A percentile compares a stretch with the other conserved stretches of the same genome.
These are phyloP conservation scores for Streptopelia turtur DNA, from an alignment of 2,797 vertebrate genomes.

Conservation along the genomic window DNA sequence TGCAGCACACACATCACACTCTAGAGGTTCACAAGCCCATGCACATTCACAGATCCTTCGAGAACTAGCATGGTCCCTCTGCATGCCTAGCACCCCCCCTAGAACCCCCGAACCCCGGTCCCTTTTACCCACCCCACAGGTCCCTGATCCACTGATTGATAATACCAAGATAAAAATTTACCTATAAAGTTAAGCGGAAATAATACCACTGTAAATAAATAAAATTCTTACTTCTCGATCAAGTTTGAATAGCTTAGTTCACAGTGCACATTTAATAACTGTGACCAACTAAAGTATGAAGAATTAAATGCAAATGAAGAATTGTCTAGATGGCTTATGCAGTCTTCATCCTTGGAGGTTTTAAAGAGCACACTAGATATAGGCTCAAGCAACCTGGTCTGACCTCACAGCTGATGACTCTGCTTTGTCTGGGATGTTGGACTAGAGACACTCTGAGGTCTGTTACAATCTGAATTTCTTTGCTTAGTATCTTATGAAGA, in stretches of 20 bases:
- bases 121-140: not conserved
- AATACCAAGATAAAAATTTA: not conserved
- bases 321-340: too few relatives aligned
- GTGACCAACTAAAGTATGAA: not conserved
- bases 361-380: not conserved
- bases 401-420: not conserved
- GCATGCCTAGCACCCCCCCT: fast-evolving
- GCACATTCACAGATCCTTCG: fast-evolving
- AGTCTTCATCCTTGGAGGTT: not conserved
- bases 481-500: not conserved
- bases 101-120: fast-evolving
- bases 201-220: not conserved
- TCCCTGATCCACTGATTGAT: fast-evolving
- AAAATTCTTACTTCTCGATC: not conserved
- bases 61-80: fast-evolving
- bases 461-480: not conserved
- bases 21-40: not conserved
- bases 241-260: not conserved
- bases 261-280: not conserved
- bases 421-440: not conserved
- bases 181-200: not conserved
- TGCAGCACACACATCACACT: not conserved
- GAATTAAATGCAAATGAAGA: not conserved
- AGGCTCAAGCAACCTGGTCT: not conserved
- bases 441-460: not conserved